Conservation (phyloP, 2,113 vertebrate genomes). For the Daboia siamensis region DNA sequence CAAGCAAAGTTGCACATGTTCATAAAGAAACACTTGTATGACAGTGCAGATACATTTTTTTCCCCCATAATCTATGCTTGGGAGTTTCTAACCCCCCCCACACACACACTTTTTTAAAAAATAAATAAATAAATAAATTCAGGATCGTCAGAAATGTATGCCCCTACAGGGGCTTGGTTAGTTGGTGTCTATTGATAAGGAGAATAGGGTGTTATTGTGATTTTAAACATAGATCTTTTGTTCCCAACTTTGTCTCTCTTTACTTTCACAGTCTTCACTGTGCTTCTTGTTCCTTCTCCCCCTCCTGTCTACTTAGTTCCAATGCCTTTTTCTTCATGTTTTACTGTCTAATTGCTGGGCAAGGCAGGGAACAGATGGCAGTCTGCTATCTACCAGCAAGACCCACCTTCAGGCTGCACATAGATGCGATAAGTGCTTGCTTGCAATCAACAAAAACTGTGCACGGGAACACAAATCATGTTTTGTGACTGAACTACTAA, state of each 20-base stretch:
- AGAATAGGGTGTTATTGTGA: constrained; percentile 9
- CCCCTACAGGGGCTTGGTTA: neutral
- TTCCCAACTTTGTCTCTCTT: constrained; percentile 6
- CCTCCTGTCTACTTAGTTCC: constrained; percentile 17
- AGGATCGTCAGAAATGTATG: constrained; percentile 34
- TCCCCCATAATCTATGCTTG: constrained; percentile 4
- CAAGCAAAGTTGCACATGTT: constrained; percentile 22
- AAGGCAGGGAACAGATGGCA: constrained; percentile 67
- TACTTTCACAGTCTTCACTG: constrained; percentile 38
- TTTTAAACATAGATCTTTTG: constrained; percentile 27
- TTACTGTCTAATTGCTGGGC: constrained; percentile 58
- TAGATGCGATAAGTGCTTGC: constrained; percentile 61
- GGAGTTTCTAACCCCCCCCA: accelerated
- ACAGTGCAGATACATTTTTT: constrained; percentile 25
- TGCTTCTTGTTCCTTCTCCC: constrained; percentile 26
- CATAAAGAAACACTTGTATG: constrained; percentile 26
- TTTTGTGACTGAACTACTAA: constrained; percentile 30
- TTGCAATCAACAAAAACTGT: constrained; percentile 60
- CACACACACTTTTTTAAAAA: too few relatives aligned
- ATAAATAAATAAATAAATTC: neutral
- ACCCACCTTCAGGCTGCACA: constrained; percentile 57
- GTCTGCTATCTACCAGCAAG: constrained; percentile 59
- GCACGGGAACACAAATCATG: constrained; percentile 35
- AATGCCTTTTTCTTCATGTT: constrained; percentile 51
- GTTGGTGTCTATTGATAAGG: constrained; percentile 9